Base-by-base conservation (phyloP, 2,113 vertebrate genomes). In the Notechis scutatus region DNA sequence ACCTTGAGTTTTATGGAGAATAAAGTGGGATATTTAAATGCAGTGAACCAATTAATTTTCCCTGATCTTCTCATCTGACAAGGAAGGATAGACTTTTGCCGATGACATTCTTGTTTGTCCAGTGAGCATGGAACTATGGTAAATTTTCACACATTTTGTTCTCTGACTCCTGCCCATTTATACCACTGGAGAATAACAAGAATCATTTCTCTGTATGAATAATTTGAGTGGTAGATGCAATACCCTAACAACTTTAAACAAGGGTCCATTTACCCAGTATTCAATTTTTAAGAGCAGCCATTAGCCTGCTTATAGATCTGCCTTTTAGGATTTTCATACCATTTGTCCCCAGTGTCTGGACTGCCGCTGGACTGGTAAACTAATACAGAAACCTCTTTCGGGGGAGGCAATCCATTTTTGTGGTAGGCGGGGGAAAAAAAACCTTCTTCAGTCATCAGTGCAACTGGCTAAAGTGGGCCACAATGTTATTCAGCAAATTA, bases 401-500 rank as follows among this genome's bases (percentile, higher is more conserved):
- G 12, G 29, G 23, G 18, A 90, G 7, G 54, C 21, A 42, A 23
- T 54, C 97, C 94, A 0, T 95, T 96, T 95, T 95, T 95, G 96
- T 96, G 95, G 93, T 95, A 95, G 94, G 21, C 93, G 94, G 91
- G 95, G 97, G 96, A 89, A 14, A 29, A 15, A 14, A 0, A 45
- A 45, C 2, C 3, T 94, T 95, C 87, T 95, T 95, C 90, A 85
- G 95, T 94, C 93, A 90, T 87, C 87, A 55, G 92, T 91, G 95
- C 94, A 95, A 96, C 1, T 85, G 95, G 95, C 95, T 97, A 97
- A 97, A 97, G 95, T 95, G 96, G 97, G 97, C 97, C 97, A 97
- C 93, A 95, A 90, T 92, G 95, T 97, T 97, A 98, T 97, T 96
- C 96, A 98, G 98, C 96, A 98, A 98, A 96, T 96, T 97, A 97